These are phyloP conservation scores for Lepidotrigona ventralis DNA, from an alignment of 1,140 invertebrate species.

Conservation along the genomic window DNA sequence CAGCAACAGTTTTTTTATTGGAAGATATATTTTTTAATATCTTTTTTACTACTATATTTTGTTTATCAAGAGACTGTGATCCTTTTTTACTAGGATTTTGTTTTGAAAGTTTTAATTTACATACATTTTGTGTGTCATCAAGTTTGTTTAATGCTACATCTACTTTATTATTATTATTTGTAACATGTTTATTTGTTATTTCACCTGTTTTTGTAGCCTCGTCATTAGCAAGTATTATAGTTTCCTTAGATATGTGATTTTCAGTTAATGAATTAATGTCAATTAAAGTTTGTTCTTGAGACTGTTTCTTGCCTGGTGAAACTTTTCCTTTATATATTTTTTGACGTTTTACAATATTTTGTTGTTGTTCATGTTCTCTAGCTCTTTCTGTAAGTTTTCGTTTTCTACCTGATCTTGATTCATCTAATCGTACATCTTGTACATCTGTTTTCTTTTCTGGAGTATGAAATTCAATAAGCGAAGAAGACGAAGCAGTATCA, in stretches of 20 bases:
- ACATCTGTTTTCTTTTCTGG: conserved; percentile 16
- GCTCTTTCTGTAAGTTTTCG: conserved; percentile 77
- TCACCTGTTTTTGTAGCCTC: conserved; percentile 34
- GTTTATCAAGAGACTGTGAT: conserved; percentile 57
- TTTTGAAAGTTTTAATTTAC: conserved; percentile 37
- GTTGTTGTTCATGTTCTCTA: conserved; percentile 73
- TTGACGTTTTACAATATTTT: conserved; percentile 67
- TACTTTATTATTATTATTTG: conserved; percentile 30
- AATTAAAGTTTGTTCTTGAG: neutral
- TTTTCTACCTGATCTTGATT: conserved; percentile 77
- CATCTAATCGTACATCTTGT: conserved; percentile 60
- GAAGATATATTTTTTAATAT: conserved; percentile 60
- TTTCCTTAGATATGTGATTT: conserved; percentile 26
- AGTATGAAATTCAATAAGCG: conserved; percentile 29
- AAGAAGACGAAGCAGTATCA: neutral
- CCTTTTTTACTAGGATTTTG: conserved; percentile 46
- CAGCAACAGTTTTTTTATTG: conserved; percentile 55
- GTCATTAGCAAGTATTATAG: neutral
- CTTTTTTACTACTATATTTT: conserved; percentile 65
- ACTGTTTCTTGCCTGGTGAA: conserved; percentile 43
- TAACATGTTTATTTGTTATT: conserved; percentile 27
- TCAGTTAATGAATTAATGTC: neutral
- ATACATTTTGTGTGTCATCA: conserved; percentile 16
- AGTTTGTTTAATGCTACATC: conserved; percentile 17
- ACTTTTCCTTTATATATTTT: conserved; percentile 65